Evolutionary conservation across 2,113 vertebrate species (phyloP).

Genomic region (Abramis brama): DNA sequence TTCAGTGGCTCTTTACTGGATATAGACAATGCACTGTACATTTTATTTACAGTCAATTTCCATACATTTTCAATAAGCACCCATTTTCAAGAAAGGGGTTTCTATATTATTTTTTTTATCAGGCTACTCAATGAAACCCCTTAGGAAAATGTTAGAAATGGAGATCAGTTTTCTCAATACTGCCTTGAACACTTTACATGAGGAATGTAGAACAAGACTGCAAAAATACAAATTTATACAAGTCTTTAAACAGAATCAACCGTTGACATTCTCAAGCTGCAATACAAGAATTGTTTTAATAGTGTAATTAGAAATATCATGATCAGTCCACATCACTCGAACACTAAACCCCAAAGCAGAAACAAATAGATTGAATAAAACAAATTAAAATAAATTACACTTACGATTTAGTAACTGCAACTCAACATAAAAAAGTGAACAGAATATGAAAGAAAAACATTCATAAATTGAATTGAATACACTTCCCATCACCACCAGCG

Average conservation of each 20-base stretch:
- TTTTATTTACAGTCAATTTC: conserved; percentile 52
- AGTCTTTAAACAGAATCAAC: conserved; percentile 22
- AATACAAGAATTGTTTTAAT: not conserved
- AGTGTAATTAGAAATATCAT: conserved; percentile 4
- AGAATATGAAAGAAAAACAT: conserved; percentile 17
- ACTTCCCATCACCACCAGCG: not conserved
- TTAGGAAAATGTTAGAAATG: not conserved
- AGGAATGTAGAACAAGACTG: conserved; percentile 33
- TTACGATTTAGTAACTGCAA: conserved; percentile 14
- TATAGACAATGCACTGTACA: conserved; percentile 55
- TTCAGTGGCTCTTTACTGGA: not conserved
- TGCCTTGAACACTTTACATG: conserved; percentile 23
- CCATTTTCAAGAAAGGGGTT: conserved; percentile 12
- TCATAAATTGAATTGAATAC: conserved; percentile 10
- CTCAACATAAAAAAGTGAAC: conserved; percentile 29
- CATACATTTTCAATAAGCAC: conserved; percentile 24
- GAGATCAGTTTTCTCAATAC: not conserved
- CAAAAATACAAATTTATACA: conserved; percentile 1
- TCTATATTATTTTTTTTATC: not conserved
- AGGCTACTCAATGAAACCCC: conserved; percentile 19
- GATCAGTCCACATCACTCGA: not conserved
- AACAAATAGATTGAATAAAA: conserved; percentile 11
- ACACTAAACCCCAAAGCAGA: not conserved
- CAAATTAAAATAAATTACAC: conserved; percentile 16
- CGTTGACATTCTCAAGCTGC: conserved; percentile 12